Conservation (phyloP, 2,797 vertebrate species). For the Ciconia nigra region DNA sequence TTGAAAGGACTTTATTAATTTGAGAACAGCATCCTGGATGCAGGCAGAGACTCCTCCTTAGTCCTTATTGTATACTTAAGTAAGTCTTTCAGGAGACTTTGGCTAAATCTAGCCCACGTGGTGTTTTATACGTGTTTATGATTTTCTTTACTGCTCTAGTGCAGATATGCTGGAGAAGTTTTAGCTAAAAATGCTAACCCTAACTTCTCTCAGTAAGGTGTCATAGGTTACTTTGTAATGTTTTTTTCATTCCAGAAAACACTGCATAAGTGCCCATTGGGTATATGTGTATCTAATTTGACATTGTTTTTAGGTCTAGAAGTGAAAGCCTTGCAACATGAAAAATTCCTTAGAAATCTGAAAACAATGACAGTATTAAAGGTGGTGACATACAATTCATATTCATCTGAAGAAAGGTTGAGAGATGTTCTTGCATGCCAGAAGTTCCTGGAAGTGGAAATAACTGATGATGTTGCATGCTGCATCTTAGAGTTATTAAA, state of each 20-base stretch:
- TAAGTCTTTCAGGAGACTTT: neutral
- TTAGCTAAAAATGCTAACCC: neutral
- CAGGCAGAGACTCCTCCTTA: neutral
- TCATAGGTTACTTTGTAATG: neutral
- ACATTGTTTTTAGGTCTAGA: neutral
- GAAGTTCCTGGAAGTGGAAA: neutral
- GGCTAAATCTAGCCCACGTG: neutral
- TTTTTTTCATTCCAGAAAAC: neutral
- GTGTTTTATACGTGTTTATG: neutral
- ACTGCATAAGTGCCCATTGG: fast-evolving
- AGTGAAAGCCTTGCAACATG: neutral
- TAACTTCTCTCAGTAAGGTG: neutral
- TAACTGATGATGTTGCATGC: neutral
- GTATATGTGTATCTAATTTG: neutral
- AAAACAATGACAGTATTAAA: neutral
- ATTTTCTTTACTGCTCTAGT: neutral
- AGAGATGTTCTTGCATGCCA: neutral
- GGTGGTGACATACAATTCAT: neutral
- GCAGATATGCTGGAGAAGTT: neutral
- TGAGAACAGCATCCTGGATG: neutral
- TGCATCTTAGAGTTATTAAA: neutral
- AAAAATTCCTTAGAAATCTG: neutral
- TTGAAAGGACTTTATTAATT: neutral
- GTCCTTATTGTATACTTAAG: neutral
- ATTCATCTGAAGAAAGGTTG: neutral